Conservation (phyloP, 2,797 vertebrate genomes). For the Hylomyscus alleni region DNA sequence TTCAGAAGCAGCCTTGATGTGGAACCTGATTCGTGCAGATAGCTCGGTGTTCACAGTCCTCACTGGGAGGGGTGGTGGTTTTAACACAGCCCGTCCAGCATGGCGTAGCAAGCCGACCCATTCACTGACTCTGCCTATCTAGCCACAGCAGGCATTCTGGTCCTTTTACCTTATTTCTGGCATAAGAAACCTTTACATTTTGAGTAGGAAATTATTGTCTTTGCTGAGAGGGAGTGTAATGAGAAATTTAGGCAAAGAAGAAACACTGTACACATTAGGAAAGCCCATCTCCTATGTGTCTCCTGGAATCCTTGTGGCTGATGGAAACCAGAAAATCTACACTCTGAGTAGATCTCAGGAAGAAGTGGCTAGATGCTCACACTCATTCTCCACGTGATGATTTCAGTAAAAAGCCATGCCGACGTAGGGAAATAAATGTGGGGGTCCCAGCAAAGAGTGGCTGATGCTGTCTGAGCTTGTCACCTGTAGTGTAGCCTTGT, state of each 20-base stretch:
- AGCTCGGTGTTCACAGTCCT: not conserved
- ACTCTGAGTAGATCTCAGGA: not conserved
- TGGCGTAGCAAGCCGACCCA: not conserved
- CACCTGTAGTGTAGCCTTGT: not conserved
- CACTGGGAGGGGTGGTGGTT: not conserved
- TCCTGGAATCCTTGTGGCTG: not conserved
- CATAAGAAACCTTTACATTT: not conserved
- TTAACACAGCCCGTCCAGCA: not conserved
- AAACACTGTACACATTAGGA: not conserved
- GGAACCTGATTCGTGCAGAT: not conserved
- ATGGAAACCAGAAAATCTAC: not conserved
- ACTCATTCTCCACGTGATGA: not conserved
- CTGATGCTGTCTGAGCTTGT: not conserved
- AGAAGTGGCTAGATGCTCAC: not conserved
- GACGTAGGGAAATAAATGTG: not conserved
- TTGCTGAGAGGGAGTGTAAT: not conserved
- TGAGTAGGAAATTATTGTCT: not conserved
- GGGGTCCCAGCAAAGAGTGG: not conserved
- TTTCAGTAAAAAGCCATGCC: not conserved
- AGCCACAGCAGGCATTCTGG: not conserved
- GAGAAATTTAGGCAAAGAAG: not conserved
- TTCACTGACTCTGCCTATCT: no score
- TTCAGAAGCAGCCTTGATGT: no score
- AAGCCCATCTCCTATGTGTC: no score
- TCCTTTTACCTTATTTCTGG: constrained; percentile 1